Base-by-base conservation (phyloP, 2,797 vertebrate genomes). In the Sebastes minor region DNA sequence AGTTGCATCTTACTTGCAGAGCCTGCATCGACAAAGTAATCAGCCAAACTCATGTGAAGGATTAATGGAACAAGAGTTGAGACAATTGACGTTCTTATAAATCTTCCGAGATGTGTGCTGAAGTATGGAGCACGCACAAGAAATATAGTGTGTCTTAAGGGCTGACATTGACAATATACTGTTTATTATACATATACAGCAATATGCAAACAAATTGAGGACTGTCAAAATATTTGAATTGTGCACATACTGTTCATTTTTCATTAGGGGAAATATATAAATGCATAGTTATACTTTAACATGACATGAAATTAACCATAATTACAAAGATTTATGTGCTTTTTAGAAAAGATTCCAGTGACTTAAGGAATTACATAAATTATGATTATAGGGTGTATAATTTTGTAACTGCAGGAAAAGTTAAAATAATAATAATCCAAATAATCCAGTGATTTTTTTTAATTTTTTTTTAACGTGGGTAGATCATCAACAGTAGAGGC, bases 1-100 rank as follows among this genome's bases (percentile, higher is more conserved):
- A 88, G 90, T 82, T 88, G 89, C 80, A 85, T 93, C 91, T 93
- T 82, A 91, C 88, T 94, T 86, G 66, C 75, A 67, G 75, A 16
- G 71, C 42, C 22, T 62, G 35, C 82, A 90, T 91, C 70, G 87
- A 90, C 90, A 86, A 89, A 91, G 83, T 89, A 85, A 93, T 95
- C 88, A 91, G 76, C 79, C 60, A 49, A 86, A 68, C 79, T 80
- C 55, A 28, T 57, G 80, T 80, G 84, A 82, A 67, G 78, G 85
- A 93, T 92, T 89, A 80, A 86, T 84, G 62, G 65, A 77, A 68
- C 67, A 64, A 46, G 76, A 80, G 69, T 66, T 69, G 32, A 83
- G 72, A 82, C 63, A 60, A 89, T 35, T 84, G 73, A 78, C 71
- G 59, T 27, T 68, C 27, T 80, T 76, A 78, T 80, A 84, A 80